A percentile compares a stretch with the other conserved stretches of the same genome.
These are phyloP conservation scores for Drosophila elegans DNA, from an alignment of 1,140 invertebrate genomes.

Conservation along the genomic window DNA sequence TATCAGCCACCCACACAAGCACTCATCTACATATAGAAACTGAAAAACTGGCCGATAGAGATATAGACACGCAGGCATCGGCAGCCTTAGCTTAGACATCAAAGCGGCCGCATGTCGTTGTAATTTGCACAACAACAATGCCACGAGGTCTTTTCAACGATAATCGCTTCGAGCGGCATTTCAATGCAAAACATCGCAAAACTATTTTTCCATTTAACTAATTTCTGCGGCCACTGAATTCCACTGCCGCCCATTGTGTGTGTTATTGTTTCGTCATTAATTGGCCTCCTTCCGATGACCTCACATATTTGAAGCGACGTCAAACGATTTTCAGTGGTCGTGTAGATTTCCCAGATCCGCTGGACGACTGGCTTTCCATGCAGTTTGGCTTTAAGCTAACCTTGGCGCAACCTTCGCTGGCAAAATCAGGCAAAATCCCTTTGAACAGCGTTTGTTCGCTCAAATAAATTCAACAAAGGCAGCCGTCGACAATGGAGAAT, in stretches of 20 bases:
- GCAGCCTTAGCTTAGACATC: slow-evolving; percentile 52
- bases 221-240: slow-evolving; percentile 68
- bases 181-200: slow-evolving; percentile 76
- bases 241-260: slow-evolving; percentile 41
- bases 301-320: slow-evolving; percentile 34
- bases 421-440: slow-evolving; percentile 43
- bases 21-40: slow-evolving; percentile 9
- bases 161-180: slow-evolving; percentile 73
- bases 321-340: neutral
- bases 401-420: slow-evolving; percentile 65
- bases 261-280: slow-evolving; percentile 69
- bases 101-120: slow-evolving; percentile 59
- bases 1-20: slow-evolving; percentile 32
- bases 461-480: slow-evolving; percentile 70
- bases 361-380: slow-evolving; percentile 5
- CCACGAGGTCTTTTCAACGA: slow-evolving; percentile 69
- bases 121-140: slow-evolving; percentile 73
- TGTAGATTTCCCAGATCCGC: slow-evolving; percentile 31
- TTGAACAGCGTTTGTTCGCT: slow-evolving; percentile 66
- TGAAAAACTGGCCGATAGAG: slow-evolving; percentile 28
- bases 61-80: slow-evolving; percentile 44
- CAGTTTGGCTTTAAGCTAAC: slow-evolving; percentile 45
- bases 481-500: slow-evolving; percentile 42
- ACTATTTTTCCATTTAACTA: slow-evolving; percentile 83
- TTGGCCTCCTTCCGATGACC: slow-evolving; percentile 57